These are phyloP conservation scores for Bradypus variegatus DNA, from an alignment of 2,797 vertebrate genomes.

Conservation along the genomic window DNA sequence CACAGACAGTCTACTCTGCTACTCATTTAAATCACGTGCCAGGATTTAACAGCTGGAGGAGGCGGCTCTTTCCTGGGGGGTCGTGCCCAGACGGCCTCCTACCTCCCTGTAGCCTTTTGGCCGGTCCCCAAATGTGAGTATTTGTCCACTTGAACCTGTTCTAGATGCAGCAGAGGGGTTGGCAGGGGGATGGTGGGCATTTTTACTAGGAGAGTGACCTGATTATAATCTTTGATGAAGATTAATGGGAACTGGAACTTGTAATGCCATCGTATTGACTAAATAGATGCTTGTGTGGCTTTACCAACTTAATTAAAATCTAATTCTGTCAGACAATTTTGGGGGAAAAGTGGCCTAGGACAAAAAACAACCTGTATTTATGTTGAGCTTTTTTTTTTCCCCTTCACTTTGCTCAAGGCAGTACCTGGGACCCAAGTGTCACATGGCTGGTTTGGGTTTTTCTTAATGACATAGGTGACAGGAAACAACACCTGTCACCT, in stretches of 20 bases:
- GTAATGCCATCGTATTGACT: neutral
- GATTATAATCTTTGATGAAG: neutral
- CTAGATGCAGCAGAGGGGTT: neutral
- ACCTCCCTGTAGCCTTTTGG: neutral
- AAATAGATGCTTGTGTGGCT: neutral
- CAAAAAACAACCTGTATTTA: neutral
- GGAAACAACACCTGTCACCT: slow-evolving; percentile 36
- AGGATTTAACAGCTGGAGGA: neutral
- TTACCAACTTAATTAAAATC: neutral
- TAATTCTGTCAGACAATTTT: neutral
- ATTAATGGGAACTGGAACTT: neutral
- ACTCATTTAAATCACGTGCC: neutral
- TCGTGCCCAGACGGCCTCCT: neutral
- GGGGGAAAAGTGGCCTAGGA: neutral
- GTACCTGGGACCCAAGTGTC: neutral
- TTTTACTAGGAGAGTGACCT: neutral
- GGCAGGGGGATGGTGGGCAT: neutral
- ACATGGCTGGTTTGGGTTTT: neutral
- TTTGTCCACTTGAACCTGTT: neutral
- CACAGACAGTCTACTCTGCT: neutral
- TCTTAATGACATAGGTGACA: slow-evolving; percentile 50
- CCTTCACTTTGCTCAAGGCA: neutral
- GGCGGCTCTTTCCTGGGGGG: neutral
- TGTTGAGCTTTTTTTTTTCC: neutral
- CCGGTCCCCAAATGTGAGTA: neutral